Conservation (phyloP, 1,140 invertebrate species). For the Ooceraea biroi region DNA sequence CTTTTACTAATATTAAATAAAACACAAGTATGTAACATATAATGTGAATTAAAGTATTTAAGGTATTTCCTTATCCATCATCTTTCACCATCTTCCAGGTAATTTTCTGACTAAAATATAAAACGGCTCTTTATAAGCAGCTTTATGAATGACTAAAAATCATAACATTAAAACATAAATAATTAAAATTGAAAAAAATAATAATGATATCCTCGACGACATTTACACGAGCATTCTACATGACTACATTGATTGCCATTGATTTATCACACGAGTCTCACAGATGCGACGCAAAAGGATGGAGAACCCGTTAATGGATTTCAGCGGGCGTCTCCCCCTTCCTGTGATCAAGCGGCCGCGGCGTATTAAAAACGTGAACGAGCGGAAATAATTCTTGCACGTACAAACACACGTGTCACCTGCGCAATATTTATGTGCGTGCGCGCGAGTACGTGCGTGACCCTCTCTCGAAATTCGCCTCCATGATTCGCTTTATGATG, state of each 20-base stretch:
- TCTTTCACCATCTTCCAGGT: too few species aligned
- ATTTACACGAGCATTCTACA: too few species aligned
- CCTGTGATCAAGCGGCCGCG: neutral
- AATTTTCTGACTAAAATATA: too few species aligned
- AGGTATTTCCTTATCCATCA: too few species aligned
- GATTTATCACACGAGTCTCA: neutral
- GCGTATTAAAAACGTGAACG: neutral
- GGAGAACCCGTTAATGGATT: slow-evolving; percentile 19
- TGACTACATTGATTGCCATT: neutral
- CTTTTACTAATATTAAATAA: too few species aligned
- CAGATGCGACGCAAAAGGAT: neutral
- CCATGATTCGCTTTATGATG: neutral
- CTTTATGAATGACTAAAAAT: too few species aligned
- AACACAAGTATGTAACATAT: too few species aligned
- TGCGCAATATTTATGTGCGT: neutral
- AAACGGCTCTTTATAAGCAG: too few species aligned
- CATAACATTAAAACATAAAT: too few species aligned
- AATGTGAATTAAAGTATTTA: too few species aligned
- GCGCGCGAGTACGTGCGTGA: neutral
- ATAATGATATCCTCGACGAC: too few species aligned
- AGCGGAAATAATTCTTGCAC: slow-evolving; percentile 9
- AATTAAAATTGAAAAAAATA: too few species aligned
- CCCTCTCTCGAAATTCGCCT: slow-evolving; percentile 21
- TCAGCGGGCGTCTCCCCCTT: slow-evolving; percentile 2
- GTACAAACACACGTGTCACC: neutral